phyloP scores from a whole-genome alignment of 2,113 vertebrate genomes.

The Tenebrosternarchus preto region DNA sequence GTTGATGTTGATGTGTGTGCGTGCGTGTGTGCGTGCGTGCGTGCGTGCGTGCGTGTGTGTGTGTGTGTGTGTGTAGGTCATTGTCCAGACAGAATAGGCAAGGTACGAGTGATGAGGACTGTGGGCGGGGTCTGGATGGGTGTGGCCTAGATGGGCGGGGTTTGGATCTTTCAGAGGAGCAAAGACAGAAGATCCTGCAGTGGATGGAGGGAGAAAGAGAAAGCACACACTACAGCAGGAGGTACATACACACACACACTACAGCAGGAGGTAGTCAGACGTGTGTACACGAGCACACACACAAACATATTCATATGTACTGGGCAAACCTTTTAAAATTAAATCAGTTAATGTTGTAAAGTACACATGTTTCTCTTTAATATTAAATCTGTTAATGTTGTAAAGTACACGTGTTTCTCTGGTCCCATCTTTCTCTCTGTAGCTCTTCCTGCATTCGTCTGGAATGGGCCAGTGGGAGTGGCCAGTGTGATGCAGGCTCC shows the following conservation, averaged over 20 bases:
- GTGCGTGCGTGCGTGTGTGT: slow-evolving; percentile 30
- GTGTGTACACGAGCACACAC: no score
- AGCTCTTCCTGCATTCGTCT: slow-evolving; percentile 1
- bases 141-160: slow-evolving; percentile 77
- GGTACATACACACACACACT: slow-evolving; percentile 64
- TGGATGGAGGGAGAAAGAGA: slow-evolving; percentile 97
- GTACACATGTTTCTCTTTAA: no score
- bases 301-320: no score
- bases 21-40: neutral
- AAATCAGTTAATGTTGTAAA: no score
- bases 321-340: no score
- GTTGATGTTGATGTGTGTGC: neutral
- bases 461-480: neutral
- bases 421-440: neutral
- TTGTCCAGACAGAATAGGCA: slow-evolving; percentile 83
- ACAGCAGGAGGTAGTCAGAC: slow-evolving; percentile 76
- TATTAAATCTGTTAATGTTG: no score
- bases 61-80: slow-evolving; percentile 69
- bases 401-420: no score
- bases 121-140: slow-evolving; percentile 72
- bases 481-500: neutral
- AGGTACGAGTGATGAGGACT: slow-evolving; percentile 68
- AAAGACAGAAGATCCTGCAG: slow-evolving; percentile 94
- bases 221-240: slow-evolving; percentile 84
- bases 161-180: slow-evolving; percentile 77